Evolutionary conservation across 2,888 invertebrate genomes (phyloP), one percentile per base, ranked within the genome.

Genomic region (Dolichopus griseipennis): DNA sequence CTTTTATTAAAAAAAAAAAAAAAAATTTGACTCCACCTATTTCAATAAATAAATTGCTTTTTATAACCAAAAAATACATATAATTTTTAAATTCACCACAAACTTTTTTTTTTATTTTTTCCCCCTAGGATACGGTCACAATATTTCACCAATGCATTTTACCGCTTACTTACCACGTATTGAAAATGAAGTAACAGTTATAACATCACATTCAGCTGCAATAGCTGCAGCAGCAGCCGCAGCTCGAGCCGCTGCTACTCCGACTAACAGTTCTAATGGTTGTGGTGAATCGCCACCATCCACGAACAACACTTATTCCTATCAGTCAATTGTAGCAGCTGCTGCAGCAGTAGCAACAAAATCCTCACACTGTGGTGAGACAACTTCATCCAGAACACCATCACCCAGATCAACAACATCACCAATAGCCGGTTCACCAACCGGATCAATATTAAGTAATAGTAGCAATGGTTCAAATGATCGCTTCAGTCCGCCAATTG

Each of bases 81-180:
- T 27, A 27, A 27, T 27, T 27, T 27, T 27, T 27, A 27, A 27
- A 27, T 4, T 27, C 5, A 27, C 2, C 27, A 27, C 2, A 27
- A 27, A 27, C 5, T 68, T 68, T 20, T 4, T 27, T 27, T 27
- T n/a, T n/a, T 27, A 68, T 66, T 21, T 62, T 66, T 70, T 70
- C 68, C 71, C 69, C 69, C 74, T 75, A 91, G 90, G 90, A 77
- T 91, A 90, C 84, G 88, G 88, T 79, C 89, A 90, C 80, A 90
- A 91, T 82, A 84, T 89, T 81, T 88, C 89, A 81, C 87, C 89
- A 82, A 86, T 89, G 78, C 90, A 87, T 82, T 90, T 89, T 83
- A 87, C 90, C 76, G 88, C 90, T 76, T 90, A 88, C 84, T 86
- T 89, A 79, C 88, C 90, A 76, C 82, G 86, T 74, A 82, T 81